A percentile compares a stretch with the other conserved stretches of the same genome.
These are phyloP conservation scores for Zosterops borbonicus DNA, from an alignment of 2,113 vertebrate species.

Conservation along the genomic window DNA sequence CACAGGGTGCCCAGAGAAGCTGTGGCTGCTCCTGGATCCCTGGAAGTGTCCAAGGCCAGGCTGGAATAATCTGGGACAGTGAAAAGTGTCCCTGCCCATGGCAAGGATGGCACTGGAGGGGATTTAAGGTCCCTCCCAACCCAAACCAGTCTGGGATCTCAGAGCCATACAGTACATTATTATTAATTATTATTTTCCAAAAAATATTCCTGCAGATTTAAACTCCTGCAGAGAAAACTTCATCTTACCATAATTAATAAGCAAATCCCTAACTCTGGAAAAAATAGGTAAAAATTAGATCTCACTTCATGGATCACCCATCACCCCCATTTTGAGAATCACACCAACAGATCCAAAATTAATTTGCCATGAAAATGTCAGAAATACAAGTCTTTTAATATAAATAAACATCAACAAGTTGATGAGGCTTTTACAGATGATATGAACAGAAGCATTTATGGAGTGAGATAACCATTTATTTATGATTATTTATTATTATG, in stretches of 20 bases:
- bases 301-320: rapidly evolving
- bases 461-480: neutral
- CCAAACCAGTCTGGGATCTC: neutral
- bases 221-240: neutral
- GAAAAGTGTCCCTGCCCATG: neutral
- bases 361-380: neutral
- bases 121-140: rapidly evolving
- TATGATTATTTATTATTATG: too few relatives aligned
- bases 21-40: neutral
- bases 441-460: neutral
- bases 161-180: neutral
- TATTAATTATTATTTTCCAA: neutral
- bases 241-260: neutral
- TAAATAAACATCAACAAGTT: neutral
- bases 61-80: neutral
- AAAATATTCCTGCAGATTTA: neutral
- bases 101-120: too few relatives aligned
- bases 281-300: neutral
- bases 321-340: neutral
- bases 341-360: neutral
- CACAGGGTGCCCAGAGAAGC: rapidly evolving
- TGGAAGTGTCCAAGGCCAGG: neutral
- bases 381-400: neutral
- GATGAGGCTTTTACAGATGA: neutral
- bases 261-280: neutral